Evolutionary conservation across 2,113 vertebrate species (phyloP).

Genomic region (Sialia sialis): DNA sequence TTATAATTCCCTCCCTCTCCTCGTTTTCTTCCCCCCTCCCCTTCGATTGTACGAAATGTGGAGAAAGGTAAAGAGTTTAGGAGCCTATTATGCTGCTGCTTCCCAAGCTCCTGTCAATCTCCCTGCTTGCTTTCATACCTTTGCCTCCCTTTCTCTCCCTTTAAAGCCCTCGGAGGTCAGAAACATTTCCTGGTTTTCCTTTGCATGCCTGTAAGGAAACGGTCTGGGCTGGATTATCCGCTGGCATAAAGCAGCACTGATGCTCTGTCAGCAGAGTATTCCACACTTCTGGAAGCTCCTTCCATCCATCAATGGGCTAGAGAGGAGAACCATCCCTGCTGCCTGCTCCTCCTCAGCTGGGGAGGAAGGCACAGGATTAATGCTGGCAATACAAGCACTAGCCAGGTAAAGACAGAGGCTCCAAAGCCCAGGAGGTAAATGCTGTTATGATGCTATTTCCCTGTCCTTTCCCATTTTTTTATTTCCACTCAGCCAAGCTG

Average conservation of each 20-base stretch:
- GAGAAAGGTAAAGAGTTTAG: neutral
- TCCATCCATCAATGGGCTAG: neutral
- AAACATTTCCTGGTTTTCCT: constrained; percentile 47
- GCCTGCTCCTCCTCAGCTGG: neutral
- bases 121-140: neutral
- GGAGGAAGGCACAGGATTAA: neutral
- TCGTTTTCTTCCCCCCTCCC: neutral
- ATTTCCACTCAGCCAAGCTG: constrained; percentile 30
- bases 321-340: neutral
- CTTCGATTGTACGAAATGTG: accelerated
- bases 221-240: neutral
- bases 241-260: neutral
- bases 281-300: neutral
- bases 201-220: neutral
- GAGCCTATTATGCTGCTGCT: neutral
- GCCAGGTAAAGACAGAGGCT: neutral
- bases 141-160: neutral
- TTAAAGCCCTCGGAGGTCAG: constrained; percentile 29
- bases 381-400: neutral
- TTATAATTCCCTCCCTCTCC: neutral
- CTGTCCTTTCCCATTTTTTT: neutral
- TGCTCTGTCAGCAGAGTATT: neutral
- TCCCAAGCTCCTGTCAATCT: neutral
- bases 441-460: neutral
- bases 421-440: neutral